These are phyloP conservation scores for Palythoa caribaeorum DNA, from an alignment of 92 coral and sea anemone genomes.

Conservation along the genomic window DNA sequence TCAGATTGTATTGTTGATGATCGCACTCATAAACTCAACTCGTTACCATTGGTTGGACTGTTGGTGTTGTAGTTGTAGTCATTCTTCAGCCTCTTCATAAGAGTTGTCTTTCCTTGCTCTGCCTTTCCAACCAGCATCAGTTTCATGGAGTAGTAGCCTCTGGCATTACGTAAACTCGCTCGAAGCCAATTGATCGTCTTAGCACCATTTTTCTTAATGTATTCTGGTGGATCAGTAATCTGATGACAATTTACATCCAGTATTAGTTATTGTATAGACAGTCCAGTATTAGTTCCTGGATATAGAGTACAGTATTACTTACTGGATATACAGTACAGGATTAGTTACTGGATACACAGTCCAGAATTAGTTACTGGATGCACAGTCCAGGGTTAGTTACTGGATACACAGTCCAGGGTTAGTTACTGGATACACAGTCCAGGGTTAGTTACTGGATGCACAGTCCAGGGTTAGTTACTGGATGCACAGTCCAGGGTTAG, in stretches of 20 bases:
- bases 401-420: too few species aligned
- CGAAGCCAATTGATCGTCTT: conserved; percentile 86
- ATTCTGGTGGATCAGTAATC: conserved; percentile 96
- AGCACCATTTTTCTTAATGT: conserved; percentile 75
- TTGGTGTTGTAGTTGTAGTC: conserved; percentile 79
- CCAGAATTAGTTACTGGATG: too few species aligned
- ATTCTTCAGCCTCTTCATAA: conserved; percentile 86
- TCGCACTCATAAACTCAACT: neutral
- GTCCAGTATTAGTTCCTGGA: neutral
- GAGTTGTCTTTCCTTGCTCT: conserved; percentile 94
- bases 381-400: too few species aligned
- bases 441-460: too few species aligned
- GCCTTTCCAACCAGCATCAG: conserved; percentile 96
- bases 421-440: too few species aligned
- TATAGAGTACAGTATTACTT: neutral
- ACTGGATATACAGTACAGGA: too few species aligned
- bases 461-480: too few species aligned
- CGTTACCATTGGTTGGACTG: conserved; percentile 89
- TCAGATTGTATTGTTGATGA: neutral
- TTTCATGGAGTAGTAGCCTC: conserved; percentile 89
- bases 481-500: too few species aligned
- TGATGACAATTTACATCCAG: neutral
- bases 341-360: too few species aligned
- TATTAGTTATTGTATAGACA: neutral
- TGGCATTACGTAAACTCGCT: conserved; percentile 80